These are phyloP conservation scores for Molanna angustata DNA, from an alignment of 2,888 invertebrate genomes.

Conservation along the genomic window DNA sequence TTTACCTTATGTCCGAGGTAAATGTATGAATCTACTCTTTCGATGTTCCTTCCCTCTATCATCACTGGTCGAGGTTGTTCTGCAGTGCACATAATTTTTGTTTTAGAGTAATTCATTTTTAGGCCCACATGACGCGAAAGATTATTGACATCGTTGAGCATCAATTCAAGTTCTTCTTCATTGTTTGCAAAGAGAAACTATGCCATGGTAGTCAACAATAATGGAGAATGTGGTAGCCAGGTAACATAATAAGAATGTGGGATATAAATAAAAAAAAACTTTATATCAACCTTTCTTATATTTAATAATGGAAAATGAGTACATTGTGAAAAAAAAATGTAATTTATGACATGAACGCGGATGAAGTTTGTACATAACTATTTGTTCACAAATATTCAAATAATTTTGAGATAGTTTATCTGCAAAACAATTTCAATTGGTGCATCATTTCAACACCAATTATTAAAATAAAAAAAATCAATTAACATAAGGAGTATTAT, in stretches of 20 bases:
- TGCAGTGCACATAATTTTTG: too few species aligned
- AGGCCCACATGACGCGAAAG: too few species aligned
- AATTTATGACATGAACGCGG: slow-evolving; percentile 23
- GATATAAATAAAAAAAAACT: not conserved
- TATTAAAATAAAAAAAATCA: slow-evolving; percentile 16
- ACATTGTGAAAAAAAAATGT: slow-evolving; percentile 38
- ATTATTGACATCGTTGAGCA: too few species aligned
- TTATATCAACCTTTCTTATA: slow-evolving; percentile 42
- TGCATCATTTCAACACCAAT: slow-evolving; percentile 24
- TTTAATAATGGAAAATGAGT: slow-evolving; percentile 58
- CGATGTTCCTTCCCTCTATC: too few species aligned
- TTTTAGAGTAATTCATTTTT: too few species aligned
- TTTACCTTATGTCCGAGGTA: too few species aligned
- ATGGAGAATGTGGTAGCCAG: too few species aligned
- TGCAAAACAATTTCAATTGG: slow-evolving; percentile 17
- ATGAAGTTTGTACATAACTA: slow-evolving; percentile 21
- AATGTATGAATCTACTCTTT: too few species aligned
- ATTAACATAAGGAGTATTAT: slow-evolving; percentile 17
- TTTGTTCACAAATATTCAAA: slow-evolving; percentile 21
- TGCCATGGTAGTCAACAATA: too few species aligned
- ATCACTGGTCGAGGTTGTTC: too few species aligned
- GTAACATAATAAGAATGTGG: not conserved
- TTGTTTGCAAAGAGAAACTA: too few species aligned
- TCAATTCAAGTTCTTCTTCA: too few species aligned
- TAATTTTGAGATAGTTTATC: slow-evolving; percentile 14